Base-by-base conservation (phyloP, 2,113 vertebrate species). In the Cyprinodon variegatus region DNA sequence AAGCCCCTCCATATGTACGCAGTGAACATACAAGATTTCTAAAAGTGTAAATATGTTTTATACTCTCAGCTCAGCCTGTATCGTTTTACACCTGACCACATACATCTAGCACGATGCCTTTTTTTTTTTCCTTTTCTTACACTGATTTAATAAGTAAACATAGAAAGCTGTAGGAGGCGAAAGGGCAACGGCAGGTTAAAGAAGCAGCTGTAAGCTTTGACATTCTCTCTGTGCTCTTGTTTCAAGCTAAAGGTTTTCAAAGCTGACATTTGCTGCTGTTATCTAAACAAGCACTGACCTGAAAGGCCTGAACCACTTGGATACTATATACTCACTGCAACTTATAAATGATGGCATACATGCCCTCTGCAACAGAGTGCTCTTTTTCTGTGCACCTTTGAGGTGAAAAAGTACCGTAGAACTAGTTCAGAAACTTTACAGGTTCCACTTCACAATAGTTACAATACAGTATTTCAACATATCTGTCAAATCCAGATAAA, bases 231-330 rank as follows among this genome's bases (percentile, higher is more conserved):
- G 11, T 72, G 70, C 45, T 68, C 45, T 66, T 75, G 74, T 78
- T 72, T 68, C 43, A 48, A 72, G 64, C 50, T 75, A 78, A 73
- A 29, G 6, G 72, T 77, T 78, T 76, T 68, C 81, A 15, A 83
- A 81, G 78, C 74, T 74, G 71, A 73, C 74, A 79, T 85, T 79
- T 76, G 68, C 62, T 85, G 71, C 77, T 88, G 82, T 84, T 86
- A 20, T 75, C 77, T 73, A 65, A 89, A 81, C 72, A 82, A 63
- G 72, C 82, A 79, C 62, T 89, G 88, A 91, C 86, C 86, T 90
- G 82, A 92, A 89, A 88, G 83, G 36, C 66, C 77, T 60, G 8
- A 40, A 81, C 69, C 60, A 68, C 79, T 75, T 69, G 85, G 70
- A 78, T 77, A 83, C 71, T 81, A 85, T 85, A 70, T 66, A 76